Conservation (phyloP, 2,797 vertebrate genomes). For the Carcharodon carcharias region DNA sequence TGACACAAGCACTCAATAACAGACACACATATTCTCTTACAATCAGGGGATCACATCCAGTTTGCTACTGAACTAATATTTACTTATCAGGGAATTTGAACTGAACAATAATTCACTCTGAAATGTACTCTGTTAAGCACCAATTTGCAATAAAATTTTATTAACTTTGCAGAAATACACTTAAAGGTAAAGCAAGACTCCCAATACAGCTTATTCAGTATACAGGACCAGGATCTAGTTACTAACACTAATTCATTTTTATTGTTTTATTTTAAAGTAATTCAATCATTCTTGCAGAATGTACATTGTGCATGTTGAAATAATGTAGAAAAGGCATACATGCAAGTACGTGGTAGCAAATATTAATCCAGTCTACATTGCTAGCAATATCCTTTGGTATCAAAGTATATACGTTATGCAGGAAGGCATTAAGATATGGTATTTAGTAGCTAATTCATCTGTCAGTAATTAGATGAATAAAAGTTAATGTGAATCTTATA, state of each 20-base stretch:
- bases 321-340: neutral
- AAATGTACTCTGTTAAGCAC: conserved; percentile 18
- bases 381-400: neutral
- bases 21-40: neutral
- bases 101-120: conserved; percentile 28
- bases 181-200: conserved; percentile 17
- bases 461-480: neutral
- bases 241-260: conserved; percentile 21
- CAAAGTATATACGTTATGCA: neutral
- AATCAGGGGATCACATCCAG: conserved; percentile 5
- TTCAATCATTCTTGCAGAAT: conserved; percentile 23
- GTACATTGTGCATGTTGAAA: conserved; percentile 3
- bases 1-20: neutral
- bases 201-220: conserved; percentile 11
- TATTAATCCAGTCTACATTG: neutral
- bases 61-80: conserved; percentile 12
- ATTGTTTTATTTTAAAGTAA: neutral
- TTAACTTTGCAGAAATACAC: conserved; percentile 26
- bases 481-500: neutral
- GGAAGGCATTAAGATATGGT: neutral
- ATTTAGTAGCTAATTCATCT: neutral
- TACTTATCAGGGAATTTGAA: conserved; percentile 32
- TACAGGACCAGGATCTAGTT: neutral
- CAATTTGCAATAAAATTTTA: conserved; percentile 5
- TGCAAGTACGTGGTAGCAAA: neutral